phyloP scores from a whole-genome alignment of 1,140 invertebrate species.

The Drosophila gunungcola region DNA sequence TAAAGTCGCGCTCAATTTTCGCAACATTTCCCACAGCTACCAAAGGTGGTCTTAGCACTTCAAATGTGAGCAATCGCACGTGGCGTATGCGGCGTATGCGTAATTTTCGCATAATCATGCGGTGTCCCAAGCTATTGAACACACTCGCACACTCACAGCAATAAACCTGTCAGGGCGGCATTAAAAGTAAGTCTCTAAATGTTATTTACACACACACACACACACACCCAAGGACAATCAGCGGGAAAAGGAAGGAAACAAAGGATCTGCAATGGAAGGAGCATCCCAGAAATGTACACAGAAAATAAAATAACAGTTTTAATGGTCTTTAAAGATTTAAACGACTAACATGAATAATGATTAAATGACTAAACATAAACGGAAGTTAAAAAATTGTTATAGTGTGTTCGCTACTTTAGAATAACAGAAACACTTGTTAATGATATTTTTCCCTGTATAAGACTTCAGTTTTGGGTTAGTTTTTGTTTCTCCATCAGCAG shows the following conservation, averaged over 20 bases:
- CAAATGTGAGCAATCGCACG: slow-evolving; percentile 72
- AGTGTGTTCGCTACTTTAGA: too few species aligned
- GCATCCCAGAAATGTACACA: background rate
- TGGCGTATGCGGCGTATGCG: slow-evolving; percentile 69
- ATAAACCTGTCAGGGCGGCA: slow-evolving; percentile 76
- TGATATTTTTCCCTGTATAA: background rate
- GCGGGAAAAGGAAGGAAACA: slow-evolving; percentile 6
- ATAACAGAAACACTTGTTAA: background rate
- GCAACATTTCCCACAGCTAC: slow-evolving; percentile 36
- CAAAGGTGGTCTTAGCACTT: slow-evolving; percentile 63
- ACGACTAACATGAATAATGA: too few species aligned
- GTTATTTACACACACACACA: slow-evolving; percentile 67
- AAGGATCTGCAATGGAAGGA: slow-evolving; percentile 12
- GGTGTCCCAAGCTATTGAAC: slow-evolving; percentile 65
- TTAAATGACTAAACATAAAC: too few species aligned
- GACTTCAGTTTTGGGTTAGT: slow-evolving; percentile 1
- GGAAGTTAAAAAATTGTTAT: too few species aligned
- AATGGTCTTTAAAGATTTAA: background rate
- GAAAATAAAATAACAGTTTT: background rate
- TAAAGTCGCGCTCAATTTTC: slow-evolving; percentile 55
- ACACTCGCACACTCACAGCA: slow-evolving; percentile 42
- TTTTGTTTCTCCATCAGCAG: slow-evolving; percentile 42
- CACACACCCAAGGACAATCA: slow-evolving; percentile 30
- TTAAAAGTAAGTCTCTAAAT: slow-evolving; percentile 76
- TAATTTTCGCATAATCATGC: slow-evolving; percentile 79